Conservation (phyloP, 2,113 vertebrate species). For the Proterorhinus semilunaris region DNA sequence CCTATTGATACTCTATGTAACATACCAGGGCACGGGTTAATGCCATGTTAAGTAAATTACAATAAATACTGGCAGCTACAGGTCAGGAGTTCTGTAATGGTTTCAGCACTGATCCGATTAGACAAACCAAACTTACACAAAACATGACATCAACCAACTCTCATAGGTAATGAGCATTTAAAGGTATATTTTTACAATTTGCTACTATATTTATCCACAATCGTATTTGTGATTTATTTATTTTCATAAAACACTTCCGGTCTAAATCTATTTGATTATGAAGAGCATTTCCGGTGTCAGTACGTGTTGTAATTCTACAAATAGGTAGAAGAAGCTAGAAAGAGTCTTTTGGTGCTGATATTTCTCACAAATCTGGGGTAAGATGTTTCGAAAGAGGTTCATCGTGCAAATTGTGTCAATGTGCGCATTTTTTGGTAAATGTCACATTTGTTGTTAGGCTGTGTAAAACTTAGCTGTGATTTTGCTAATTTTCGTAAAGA, state of each 20-base stretch:
- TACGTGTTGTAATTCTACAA: background rate
- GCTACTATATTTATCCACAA: background rate
- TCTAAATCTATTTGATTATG: background rate
- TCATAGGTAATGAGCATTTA: too few species aligned
- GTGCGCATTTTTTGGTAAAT: too few species aligned
- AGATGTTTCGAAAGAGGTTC: too few species aligned
- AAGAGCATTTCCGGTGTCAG: background rate
- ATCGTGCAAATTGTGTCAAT: too few species aligned
- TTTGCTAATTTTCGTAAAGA: too few species aligned
- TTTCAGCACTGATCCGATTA: conserved; percentile 61
- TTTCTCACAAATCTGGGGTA: too few species aligned
- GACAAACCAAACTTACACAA: conserved; percentile 28
- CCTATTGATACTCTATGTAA: too few species aligned
- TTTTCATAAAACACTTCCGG: background rate
- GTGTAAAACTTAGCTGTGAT: too few species aligned
- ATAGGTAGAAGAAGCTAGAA: background rate
- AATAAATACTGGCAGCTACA: conserved; percentile 12
- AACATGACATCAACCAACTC: background rate
- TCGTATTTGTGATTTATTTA: background rate
- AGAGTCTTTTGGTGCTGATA: background rate
- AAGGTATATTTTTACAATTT: too few species aligned
- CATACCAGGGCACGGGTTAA: background rate
- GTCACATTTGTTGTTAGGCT: too few species aligned
- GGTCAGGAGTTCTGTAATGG: conserved; percentile 38
- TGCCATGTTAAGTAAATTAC: conserved; percentile 26